Base-by-base conservation (phyloP, 2,113 vertebrate species). In the Calidris pygmaea region DNA sequence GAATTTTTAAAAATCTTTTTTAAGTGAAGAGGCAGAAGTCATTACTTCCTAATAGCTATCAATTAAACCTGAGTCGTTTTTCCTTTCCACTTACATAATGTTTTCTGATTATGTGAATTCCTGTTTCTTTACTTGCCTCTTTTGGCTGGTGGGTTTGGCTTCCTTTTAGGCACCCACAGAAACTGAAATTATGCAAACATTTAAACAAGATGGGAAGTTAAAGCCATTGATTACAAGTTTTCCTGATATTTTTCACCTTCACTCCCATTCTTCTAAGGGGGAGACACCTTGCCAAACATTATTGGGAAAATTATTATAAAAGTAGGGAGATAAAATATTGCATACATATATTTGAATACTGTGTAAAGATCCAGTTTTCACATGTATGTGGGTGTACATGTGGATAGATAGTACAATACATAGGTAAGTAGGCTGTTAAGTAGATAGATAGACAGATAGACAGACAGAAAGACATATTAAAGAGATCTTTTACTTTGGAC, bases 31-130 rank as follows among this genome's bases (percentile, higher is more conserved):
- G 59, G 35, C 24, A 55, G 72, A 86, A 95, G 14, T 71, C 37
- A 48, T 86, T 87, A 68, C 39, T 87, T 85, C 35, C 65, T 66
- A 47, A 81, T 41, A 92, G 13, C n/a, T 62, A 77, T 93, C 72
- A 86, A 50, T 90, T 95, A 92, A 86, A 92, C 22, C 32, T 47
- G 47, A 95, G 73, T 83, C 10, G 71, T 92, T 88, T 90, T 88
- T 50, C 48, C 55, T 27, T 93, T 71, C 29, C 18, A 26, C 55
- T 63, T 77, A 26, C 13, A 65, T 43, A 65, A 15, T 80, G 18
- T 88, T 87, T 94, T 92, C 45, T 70, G 53, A 27, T 79, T 35
- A 55, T 30, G 24, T 55, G 24, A 55, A 76, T 76, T 94, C 41
- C 35, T 68, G 32, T 85, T 65, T 68, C 45, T 72, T 82, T 62